Base-by-base conservation (phyloP, 2,888 invertebrate species). In the Leptinotarsa haldemani region DNA sequence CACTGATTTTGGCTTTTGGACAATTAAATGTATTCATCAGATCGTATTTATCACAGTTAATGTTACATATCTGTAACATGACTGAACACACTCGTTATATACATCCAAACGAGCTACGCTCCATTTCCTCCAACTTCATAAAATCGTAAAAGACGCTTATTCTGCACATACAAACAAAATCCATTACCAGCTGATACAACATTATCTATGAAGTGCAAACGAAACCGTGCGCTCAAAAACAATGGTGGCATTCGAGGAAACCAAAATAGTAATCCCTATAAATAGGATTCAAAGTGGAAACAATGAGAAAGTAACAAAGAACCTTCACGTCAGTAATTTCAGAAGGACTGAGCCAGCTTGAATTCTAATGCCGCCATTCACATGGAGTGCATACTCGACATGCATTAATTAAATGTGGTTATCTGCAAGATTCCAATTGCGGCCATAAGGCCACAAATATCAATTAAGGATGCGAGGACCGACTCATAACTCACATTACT, bases 381-480 rank as follows among this genome's bases (percentile, higher is more conserved):
- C 81, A 79, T 79, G 78, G 81, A 81, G 80, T 81, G 81, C 83
- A 81, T 80, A 81, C 80, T 84, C 80, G 76, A 80, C 82, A 80
- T 83, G 84, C 85, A 87, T 87, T 87, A 87, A 87, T 87, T 87
- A 87, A 86, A 87, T 80, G 84, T 83, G 85, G 86, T 87, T 87
- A 87, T 87, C 87, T 86, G 87, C 87, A 87, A 87, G 87, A 87
- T 86, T 87, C 86, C 86, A 85, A 86, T 86, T 86, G 85, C 84
- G 83, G 82, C 83, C 85, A 81, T 85, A 85, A 84, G 86, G 85
- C 87, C 87, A 83, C 87, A 86, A 87, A 87, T 87, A 87, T 86
- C 87, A 87, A 87, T 87, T 87, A 87, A 86, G 86, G 84, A 85
- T 85, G 84, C 85, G 82, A 83, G 83, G 81, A 83, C 84, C 82